phyloP scores from a whole-genome alignment of 2,888 invertebrate genomes.

The Sialis fuliginosa region DNA sequence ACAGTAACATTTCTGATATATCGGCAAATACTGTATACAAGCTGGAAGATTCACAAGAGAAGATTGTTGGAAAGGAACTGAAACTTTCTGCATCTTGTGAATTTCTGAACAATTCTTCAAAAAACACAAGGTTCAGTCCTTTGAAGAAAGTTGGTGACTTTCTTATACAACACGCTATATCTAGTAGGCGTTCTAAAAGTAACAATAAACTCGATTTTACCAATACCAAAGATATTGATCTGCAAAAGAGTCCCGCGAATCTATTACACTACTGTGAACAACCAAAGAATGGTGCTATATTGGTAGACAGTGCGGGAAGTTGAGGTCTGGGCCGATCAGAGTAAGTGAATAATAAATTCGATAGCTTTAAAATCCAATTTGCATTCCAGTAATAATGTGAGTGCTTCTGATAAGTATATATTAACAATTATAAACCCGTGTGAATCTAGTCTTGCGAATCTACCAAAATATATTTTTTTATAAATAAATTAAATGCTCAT shows the following conservation, averaged over 20 bases:
- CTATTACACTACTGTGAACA: neutral
- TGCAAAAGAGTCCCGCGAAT: neutral
- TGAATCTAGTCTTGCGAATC: too few species aligned
- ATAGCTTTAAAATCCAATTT: too few species aligned
- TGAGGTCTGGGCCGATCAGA: neutral
- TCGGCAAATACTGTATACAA: conserved; percentile 5
- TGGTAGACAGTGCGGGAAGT: neutral
- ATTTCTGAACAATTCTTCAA: conserved; percentile 17
- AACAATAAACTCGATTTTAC: conserved; percentile 20
- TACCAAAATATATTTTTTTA: too few species aligned
- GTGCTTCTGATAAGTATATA: too few species aligned
- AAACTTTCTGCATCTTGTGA: conserved; percentile 10
- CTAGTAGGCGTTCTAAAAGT: conserved; percentile 23
- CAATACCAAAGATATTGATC: conserved; percentile 5
- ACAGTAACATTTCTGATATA: conserved; percentile 1
- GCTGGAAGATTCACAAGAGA: conserved; percentile 8
- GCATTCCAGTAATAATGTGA: too few species aligned
- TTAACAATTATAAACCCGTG: too few species aligned
- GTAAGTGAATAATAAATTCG: too few species aligned
- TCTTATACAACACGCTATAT: conserved; percentile 17
- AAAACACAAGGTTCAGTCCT: conserved; percentile 22
- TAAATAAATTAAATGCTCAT: too few species aligned
- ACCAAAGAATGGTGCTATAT: neutral
- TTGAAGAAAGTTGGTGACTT: conserved; percentile 27
- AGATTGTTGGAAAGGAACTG: conserved; percentile 10